Evolutionary conservation across 2,797 vertebrate genomes (phyloP), one percentile per base, ranked within the genome.

Genomic region (Gobio occitaniae): DNA sequence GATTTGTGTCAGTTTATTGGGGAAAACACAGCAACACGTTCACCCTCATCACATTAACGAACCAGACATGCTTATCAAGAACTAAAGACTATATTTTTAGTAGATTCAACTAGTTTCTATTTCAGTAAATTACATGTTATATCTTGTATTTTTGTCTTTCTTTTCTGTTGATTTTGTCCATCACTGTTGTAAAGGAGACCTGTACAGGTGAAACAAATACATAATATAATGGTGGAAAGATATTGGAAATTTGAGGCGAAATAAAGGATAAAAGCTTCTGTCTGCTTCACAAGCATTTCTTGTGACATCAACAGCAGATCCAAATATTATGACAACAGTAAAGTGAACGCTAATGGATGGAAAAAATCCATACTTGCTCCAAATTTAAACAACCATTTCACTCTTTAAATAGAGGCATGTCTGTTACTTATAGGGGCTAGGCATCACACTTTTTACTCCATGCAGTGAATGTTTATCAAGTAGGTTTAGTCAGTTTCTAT

Each of bases 291-390:
- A 61, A 78, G 50, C 2, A 3, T 47, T 16, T 78, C 5, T n/a
- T 50, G 12, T n/a, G 5, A 36, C 25, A 17, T 72, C 29, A 29
- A 38, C 21, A 65, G 32, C 47, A 65, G 9, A 69, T 15, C 13
- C 21, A 54, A 56, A 84, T 78, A 59, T 78, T 84, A n/a, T 69
- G 74, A 69, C 48, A 9, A 25, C 16, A 6, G 48, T 7, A 69
- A 77, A 11, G 7, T 47, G 32, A 41, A 56, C 13, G 1, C 25
- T 25, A 38, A 71, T 70, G 29, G 65, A 69, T 44, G 32, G 50
- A 17, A n/a, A 15, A 19, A 59, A 32, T 25, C 15, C n/a, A 41
- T 21, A 56, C 41, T 44, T 17, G 9, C n/a, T 52, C 11, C 17
- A 54, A 12, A 78, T n/a, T 38, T n/a, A 47, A 84, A 36, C 36